phyloP scores from a whole-genome alignment of 1,140 invertebrate genomes.

The Conus ventricosus region DNA sequence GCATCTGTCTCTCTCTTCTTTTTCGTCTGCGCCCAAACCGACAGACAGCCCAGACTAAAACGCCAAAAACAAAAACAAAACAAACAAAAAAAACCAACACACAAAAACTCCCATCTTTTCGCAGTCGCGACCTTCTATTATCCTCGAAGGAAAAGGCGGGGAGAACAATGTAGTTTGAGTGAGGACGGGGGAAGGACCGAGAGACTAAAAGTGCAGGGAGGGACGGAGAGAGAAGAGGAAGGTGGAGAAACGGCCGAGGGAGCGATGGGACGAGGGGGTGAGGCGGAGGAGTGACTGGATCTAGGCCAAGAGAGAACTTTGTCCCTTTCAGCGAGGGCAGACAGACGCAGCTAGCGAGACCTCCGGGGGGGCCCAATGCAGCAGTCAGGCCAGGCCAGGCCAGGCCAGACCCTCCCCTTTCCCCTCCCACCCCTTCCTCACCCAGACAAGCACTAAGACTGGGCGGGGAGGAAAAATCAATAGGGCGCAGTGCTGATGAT shows the following conservation, averaged over 20 bases:
- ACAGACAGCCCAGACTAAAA: too few species aligned
- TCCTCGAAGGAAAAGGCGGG: background rate
- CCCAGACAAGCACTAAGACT: too few species aligned
- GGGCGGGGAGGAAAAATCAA: background rate
- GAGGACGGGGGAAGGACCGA: background rate
- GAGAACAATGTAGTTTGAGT: background rate
- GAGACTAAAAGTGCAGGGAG: background rate
- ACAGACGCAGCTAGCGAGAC: too few species aligned
- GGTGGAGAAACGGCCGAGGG: background rate
- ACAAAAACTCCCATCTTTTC: too few species aligned
- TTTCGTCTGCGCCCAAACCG: background rate
- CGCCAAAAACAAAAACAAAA: background rate
- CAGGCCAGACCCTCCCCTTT: background rate
- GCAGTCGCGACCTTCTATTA: too few species aligned
- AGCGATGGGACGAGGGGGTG: too few species aligned
- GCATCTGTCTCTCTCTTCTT: background rate
- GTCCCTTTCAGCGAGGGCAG: background rate
- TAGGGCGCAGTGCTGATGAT: background rate
- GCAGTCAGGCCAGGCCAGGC: background rate
- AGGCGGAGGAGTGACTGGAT: background rate
- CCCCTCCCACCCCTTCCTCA: too few species aligned
- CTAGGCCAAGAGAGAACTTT: background rate
- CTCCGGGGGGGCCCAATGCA: too few species aligned
- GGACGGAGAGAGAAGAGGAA: background rate
- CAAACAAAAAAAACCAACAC: background rate